Evolutionary conservation across 2,113 vertebrate genomes (phyloP), one percentile per base, ranked within the genome.

Genomic region (Chionodraco myersi): DNA sequence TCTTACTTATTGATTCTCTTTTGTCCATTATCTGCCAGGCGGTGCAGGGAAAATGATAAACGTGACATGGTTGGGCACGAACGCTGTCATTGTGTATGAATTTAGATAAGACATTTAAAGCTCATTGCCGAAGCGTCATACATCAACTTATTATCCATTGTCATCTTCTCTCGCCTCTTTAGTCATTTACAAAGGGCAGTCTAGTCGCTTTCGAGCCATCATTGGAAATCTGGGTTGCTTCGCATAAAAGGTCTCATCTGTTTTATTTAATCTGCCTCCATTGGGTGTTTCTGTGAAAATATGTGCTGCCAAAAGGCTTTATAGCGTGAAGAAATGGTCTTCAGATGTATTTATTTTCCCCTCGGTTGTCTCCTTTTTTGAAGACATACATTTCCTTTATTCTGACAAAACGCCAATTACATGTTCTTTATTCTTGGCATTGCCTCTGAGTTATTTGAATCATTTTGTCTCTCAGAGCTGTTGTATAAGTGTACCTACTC

Each of bases 71-170:
- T 34, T 85, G 66, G 12, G 65, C 64, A 84, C 75, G 75, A 26
- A 70, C 54, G n/a, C 36, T 41, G 86, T 68, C 86, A 78, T 57
- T 80, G 77, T 75, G 89, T 69, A 80, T 88, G 88, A 89, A 92
- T 90, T 91, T 87, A 89, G 89, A 93, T 92, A 88, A 92, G 82
- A 87, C 77, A 54, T 87, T 91, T 89, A 91, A 86, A 84, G 83
- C 88, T 90, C 53, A 36, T 18, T 10, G 73, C 77, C 10, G 79
- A 61, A 23, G 56, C 72, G 0, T 83, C 85, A 81, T 87, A 88
- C 84, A 88, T 92, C 82, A 90, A 74, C 60, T 84, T 87, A 84
- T 89, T 87, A 86, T 85, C 86, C 75, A 52, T 68, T 80, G 83
- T 87, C 89, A 84, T 54, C 84, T 75, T 56, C 65, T 65, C 58